Percentiles rank a stretch among this genome's conserved stretches.
Conservation (phyloP, 2,888 invertebrate genomes). For the Dexiosoma caninum region DNA sequence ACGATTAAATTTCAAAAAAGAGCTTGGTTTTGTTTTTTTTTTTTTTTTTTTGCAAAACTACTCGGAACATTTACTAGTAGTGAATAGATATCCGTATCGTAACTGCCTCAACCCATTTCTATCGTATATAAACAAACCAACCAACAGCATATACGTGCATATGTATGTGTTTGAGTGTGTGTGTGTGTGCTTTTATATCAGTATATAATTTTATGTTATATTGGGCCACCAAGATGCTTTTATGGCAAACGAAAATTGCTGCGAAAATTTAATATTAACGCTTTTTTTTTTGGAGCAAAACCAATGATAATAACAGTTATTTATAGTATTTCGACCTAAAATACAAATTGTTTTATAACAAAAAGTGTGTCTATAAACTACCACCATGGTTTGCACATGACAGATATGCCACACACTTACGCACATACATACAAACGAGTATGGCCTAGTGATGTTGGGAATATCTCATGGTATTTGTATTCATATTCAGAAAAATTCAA, state of each 20-base stretch:
- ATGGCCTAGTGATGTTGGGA: too few species aligned
- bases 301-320: constrained; percentile 57
- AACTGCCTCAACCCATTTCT: not conserved
- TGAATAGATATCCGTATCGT: constrained; percentile 28
- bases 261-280: constrained; percentile 54
- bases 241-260: constrained; percentile 47
- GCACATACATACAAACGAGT: not conserved
- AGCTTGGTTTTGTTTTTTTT: constrained; percentile 7
- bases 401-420: too few species aligned
- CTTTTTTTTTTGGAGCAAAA: constrained; percentile 23
- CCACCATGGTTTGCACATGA: not conserved
- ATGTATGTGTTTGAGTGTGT: not conserved
- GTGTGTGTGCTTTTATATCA: not conserved
- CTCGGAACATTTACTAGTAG: constrained; percentile 23
- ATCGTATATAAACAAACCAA: not conserved
- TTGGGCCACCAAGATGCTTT: constrained; percentile 44
- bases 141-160: not conserved
- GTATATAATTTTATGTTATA: constrained; percentile 28
- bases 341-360: constrained; percentile 16
- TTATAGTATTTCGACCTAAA: constrained; percentile 46
- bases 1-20: constrained; percentile 48
- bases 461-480: too few species aligned
- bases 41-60: constrained; percentile 8
- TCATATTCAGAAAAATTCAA: too few species aligned
- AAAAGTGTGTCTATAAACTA: constrained; percentile 11